Conservation (phyloP, 2,888 invertebrate species). For the Sepioteuthis lessoniana region DNA sequence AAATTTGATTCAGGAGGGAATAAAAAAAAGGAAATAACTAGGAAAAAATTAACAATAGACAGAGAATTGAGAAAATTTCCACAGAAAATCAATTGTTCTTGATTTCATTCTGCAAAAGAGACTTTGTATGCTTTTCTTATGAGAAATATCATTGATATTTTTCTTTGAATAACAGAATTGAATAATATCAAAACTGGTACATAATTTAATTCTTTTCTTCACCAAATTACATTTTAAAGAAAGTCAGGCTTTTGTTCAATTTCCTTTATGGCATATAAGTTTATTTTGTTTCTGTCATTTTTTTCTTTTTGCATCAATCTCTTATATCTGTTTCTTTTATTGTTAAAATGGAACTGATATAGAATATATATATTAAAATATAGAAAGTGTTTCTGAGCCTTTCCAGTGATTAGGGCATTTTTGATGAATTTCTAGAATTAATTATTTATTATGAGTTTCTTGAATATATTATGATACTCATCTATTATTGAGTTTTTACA, state of each 20-base stretch:
- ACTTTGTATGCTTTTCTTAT: not conserved
- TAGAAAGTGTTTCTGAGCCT: no score
- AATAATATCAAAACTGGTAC: constrained; percentile 10
- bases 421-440: no score
- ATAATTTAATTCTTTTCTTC: not conserved
- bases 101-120: not conserved
- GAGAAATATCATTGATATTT: not conserved
- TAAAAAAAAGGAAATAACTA: not conserved
- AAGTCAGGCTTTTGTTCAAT: not conserved
- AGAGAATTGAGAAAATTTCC: not conserved
- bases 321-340: no score
- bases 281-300: no score
- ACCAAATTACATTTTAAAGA: no score
- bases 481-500: no score
- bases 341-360: no score
- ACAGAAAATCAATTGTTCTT: not conserved
- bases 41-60: not conserved
- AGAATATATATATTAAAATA: no score
- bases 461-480: no score
- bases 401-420: no score
- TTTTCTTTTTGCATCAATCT: no score
- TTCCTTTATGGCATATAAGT: not conserved
- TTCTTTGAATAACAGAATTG: not conserved
- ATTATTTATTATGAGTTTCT: no score
- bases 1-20: not conserved